Base-by-base conservation (phyloP, 1,140 invertebrate species). In the Cepaea nemoralis region DNA sequence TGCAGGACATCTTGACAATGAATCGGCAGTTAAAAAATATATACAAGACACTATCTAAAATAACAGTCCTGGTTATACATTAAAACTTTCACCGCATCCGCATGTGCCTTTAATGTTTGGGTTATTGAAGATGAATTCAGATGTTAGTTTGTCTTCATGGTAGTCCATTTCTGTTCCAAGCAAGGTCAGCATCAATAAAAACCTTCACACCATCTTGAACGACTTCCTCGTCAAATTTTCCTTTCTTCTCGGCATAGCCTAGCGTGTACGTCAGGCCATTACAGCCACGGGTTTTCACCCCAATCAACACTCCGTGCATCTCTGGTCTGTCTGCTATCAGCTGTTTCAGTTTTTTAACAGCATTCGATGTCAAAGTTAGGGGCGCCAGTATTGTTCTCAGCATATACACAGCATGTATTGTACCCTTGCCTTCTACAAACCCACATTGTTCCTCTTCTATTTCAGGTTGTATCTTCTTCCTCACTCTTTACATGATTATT, bases 41-140 rank as follows among this genome's bases (percentile, higher is more conserved):
- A n/a, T n/a, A n/a, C n/a, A n/a, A n/a, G n/a, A n/a, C n/a, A n/a
- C n/a, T n/a, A n/a, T n/a, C n/a, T n/a, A n/a, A n/a, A n/a, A 50
- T 40, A 5, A 33, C 10, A 33, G 27, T 69, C 37, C n/a, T 35
- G n/a, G 40, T 86, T 85, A 91, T 84, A 91, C 86, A 89, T 95
- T 99, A 92, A 99, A 99, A 89, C 98, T 99, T 94, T 99, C 99
- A 74, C 99, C 99, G 93, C 99, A 99, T 39, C 99, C 99, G 94
- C 99, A 99, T 31, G 97, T 99, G 78, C 98, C 98, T 94, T 99
- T 99, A 37, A 99, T 99, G 92, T 99, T 99, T n/a, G 99, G 99
- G 94, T 99, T 99, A 88, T 99, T 99, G 89, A 99, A 99, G 71
- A 99, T 95, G 94, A 99, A 99, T 92, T 99, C 99, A 33, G 97